Conservation (phyloP, 64 coral and sea anemone genomes). For the Astreopora myriophthalma region DNA sequence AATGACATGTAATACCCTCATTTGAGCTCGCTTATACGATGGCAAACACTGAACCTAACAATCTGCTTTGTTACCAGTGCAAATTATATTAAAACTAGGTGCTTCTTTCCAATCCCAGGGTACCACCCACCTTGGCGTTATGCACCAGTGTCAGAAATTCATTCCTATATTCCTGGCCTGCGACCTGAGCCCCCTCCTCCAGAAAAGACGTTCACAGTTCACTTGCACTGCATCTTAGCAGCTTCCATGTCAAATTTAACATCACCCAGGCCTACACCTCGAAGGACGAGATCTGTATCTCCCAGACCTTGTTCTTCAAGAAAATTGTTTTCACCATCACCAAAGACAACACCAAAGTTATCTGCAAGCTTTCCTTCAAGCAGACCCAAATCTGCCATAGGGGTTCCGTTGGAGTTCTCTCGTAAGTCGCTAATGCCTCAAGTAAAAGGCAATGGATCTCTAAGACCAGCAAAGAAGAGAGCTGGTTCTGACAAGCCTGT, state of each 20-base stretch:
- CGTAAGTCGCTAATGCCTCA: slow-evolving; percentile 74
- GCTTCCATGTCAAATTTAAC: slow-evolving; percentile 60
- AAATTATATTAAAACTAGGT: slow-evolving; percentile 12
- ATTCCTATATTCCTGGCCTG: slow-evolving; percentile 96
- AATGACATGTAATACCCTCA: neutral
- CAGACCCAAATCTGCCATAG: slow-evolving; percentile 80
- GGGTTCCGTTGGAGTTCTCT: slow-evolving; percentile 54
- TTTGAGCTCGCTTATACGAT: slow-evolving; percentile 43
- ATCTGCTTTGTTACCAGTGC: slow-evolving; percentile 47
- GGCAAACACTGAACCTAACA: slow-evolving; percentile 12
- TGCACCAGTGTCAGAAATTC: slow-evolving; percentile 47
- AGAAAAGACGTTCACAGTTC: slow-evolving; percentile 83
- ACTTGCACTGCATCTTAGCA: slow-evolving; percentile 87
- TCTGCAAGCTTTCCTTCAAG: neutral
- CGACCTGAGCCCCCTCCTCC: slow-evolving; percentile 68
- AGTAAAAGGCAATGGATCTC: slow-evolving; percentile 39
- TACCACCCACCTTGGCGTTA: slow-evolving; percentile 42
- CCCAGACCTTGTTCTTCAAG: slow-evolving; percentile 80
- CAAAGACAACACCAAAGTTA: slow-evolving; percentile 34
- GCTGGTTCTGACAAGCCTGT: slow-evolving; percentile 91
- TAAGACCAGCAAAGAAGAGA: slow-evolving; percentile 37
- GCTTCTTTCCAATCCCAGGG: slow-evolving; percentile 36
- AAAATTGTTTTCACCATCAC: slow-evolving; percentile 57
- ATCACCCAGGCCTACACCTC: slow-evolving; percentile 39
- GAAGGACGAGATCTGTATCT: slow-evolving; percentile 71